phyloP scores from a whole-genome alignment of 2,888 invertebrate species.

The Branchipolynoe longqiensis region DNA sequence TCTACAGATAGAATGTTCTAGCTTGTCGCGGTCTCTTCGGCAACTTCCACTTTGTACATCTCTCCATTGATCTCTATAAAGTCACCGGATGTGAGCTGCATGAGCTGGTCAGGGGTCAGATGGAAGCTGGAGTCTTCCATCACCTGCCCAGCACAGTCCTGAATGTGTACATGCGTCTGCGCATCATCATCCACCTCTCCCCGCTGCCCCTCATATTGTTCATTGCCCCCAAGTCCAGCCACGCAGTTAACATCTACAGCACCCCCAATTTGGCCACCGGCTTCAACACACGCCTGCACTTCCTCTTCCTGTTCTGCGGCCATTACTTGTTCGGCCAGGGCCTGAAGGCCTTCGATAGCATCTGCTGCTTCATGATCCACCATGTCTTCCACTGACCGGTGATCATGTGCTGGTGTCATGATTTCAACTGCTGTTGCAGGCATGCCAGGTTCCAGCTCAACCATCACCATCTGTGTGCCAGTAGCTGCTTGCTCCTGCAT shows the following conservation, averaged over 20 bases:
- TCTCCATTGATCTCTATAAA: constrained; percentile 80
- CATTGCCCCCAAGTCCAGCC: too few relatives aligned
- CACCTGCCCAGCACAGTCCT: constrained; percentile 5
- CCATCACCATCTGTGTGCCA: constrained; percentile 47
- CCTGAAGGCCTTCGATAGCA: constrained; percentile 78
- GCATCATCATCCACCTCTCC: constrained; percentile 10
- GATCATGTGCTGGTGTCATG: not conserved
- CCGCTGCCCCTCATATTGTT: not conserved
- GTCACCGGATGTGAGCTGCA: constrained; percentile 77
- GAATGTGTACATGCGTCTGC: constrained; percentile 16
- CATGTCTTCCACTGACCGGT: not conserved
- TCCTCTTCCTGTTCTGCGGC: constrained; percentile 6
- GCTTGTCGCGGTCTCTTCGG: too few relatives aligned
- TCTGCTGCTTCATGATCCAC: constrained; percentile 75
- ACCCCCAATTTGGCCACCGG: too few relatives aligned
- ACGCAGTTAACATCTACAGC: too few relatives aligned
- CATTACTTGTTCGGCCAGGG: constrained; percentile 71
- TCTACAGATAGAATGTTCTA: too few relatives aligned
- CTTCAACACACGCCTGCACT: too few relatives aligned
- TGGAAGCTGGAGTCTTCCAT: constrained; percentile 67
- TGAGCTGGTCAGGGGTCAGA: constrained; percentile 75
- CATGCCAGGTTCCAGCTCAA: constrained; percentile 54
- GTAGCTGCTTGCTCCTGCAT: not conserved
- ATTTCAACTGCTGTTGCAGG: constrained; percentile 58
- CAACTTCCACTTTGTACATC: constrained; percentile 77